Evolutionary conservation across 2,797 vertebrate genomes (phyloP), one percentile per base, ranked within the genome.

Genomic region (Aselliscus stoliczkanus): DNA sequence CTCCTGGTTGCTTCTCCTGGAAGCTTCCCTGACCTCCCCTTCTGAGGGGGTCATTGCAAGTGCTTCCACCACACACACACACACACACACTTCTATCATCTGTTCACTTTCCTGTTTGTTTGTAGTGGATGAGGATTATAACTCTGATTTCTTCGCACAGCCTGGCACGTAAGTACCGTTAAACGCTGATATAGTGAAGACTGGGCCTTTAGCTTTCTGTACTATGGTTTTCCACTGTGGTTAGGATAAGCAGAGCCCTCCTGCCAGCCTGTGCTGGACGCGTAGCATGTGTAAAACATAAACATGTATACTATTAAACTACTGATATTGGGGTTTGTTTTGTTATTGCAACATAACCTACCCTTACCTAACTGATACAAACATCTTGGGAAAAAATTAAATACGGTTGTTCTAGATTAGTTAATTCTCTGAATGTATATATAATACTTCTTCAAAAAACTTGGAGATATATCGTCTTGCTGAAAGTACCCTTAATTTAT

Each of bases 361-460:
- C 42, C 39, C 44, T 47, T 9, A 62, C 58, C 72, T 73, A 42
- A 64, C 44, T 65, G 25, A 86, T 52, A 67, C 21, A 69, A 90
- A 34, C 47, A 50, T 79, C 60, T 50, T 18, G 10, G 64, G 4
- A 14, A 93, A 75, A 90, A 79, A 72, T 2, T 54, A 20, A 89
- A 31, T 52, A 15, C 34, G 21, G 34, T 77, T 72, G 47, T 75
- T 75, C 39, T 29, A 91, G 58, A 56, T 88, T n/a, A 37, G n/a
- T 67, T 76, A 12, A 14, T 47, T 90, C 27, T 82, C 60, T 94
- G 27, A 62, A 14, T 67, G 14, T 60, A 11, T 47, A 29, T 39
- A 3, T 73, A 56, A 79, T 80, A 60, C 17, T 79, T 29, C 37
- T 85, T 77, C 65, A 62, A 86, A 60, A 90, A 91, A 65, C 44